These are phyloP conservation scores for Macrocentrus cingulum DNA, from an alignment of 1,140 invertebrate genomes.

Conservation along the genomic window DNA sequence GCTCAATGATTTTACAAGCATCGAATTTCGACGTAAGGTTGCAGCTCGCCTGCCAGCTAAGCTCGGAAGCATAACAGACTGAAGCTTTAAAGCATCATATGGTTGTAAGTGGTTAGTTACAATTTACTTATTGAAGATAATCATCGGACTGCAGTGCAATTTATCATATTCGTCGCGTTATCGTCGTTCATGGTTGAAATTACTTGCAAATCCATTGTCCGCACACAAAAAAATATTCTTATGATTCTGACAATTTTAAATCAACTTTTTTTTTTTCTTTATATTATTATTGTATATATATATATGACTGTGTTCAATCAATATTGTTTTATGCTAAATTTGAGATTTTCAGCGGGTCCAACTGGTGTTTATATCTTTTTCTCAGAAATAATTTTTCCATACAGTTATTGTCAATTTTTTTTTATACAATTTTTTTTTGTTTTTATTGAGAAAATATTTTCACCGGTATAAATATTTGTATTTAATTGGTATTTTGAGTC, in stretches of 20 bases:
- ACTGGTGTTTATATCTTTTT: background rate
- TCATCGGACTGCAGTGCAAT: conserved; percentile 3
- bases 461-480: too few relatives aligned
- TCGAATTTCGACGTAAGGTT: background rate
- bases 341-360: too few relatives aligned
- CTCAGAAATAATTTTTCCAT: too few relatives aligned
- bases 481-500: too few relatives aligned
- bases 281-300: conserved; percentile 2
- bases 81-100: conserved; percentile 48
- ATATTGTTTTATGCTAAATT: too few relatives aligned
- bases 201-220: background rate
- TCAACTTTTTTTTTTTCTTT: conserved; percentile 15
- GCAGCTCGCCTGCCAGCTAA: background rate
- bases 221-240: background rate
- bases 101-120: conserved; percentile 48
- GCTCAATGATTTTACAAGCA: background rate
- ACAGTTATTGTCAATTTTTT: background rate
- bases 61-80: conserved; percentile 43
- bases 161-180: background rate
- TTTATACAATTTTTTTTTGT: too few relatives aligned
- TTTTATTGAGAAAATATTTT: too few relatives aligned
- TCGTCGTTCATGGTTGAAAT: background rate
- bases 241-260: conserved; percentile 6
- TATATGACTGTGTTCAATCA: too few relatives aligned
- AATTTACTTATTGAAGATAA: conserved; percentile 30